Evolutionary conservation across 1,140 invertebrate genomes (phyloP).

Genomic region (Lordiphosa clarofinis): DNA sequence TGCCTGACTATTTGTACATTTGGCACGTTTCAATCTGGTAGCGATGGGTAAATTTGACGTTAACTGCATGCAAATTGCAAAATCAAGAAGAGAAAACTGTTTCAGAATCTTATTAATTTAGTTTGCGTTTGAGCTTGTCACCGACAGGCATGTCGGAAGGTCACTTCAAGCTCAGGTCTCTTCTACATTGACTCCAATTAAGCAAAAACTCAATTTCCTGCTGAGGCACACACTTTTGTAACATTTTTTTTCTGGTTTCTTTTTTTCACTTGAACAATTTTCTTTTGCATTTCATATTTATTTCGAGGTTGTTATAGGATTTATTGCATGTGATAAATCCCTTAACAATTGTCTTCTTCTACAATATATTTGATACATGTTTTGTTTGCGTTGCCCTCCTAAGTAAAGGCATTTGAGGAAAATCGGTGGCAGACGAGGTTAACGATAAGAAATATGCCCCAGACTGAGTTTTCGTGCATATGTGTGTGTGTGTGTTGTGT

Average conservation of each 20-base stretch:
- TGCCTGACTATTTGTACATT: constrained; percentile 54
- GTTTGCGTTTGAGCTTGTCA: constrained; percentile 23
- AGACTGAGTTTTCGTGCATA: no score
- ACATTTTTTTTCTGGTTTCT: constrained; percentile 6
- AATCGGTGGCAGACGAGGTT: constrained; percentile 31
- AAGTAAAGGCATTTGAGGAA: constrained; percentile 30
- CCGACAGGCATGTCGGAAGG: constrained; percentile 15
- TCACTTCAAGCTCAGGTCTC: background rate
- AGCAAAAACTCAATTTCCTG: constrained; percentile 3
- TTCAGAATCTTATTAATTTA: background rate
- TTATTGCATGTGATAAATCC: constrained; percentile 39
- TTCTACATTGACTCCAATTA: constrained; percentile 42
- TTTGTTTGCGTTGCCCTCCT: constrained; percentile 25
- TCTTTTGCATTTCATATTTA: constrained; percentile 21
- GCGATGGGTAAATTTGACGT: constrained; percentile 29
- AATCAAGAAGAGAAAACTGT: background rate
- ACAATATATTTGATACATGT: constrained; percentile 1
- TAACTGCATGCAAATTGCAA: constrained; percentile 43
- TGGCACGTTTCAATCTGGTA: constrained; percentile 45
- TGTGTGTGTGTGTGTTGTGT: constrained; percentile 1
- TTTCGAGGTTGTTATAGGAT: constrained; percentile 4
- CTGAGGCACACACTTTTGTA: constrained; percentile 10
- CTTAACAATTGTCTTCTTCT: constrained; percentile 43
- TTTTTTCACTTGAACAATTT: background rate
- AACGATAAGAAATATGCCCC: constrained; percentile 23